phyloP scores from a whole-genome alignment of 2,888 invertebrate genomes.

The Melanotus villosus region DNA sequence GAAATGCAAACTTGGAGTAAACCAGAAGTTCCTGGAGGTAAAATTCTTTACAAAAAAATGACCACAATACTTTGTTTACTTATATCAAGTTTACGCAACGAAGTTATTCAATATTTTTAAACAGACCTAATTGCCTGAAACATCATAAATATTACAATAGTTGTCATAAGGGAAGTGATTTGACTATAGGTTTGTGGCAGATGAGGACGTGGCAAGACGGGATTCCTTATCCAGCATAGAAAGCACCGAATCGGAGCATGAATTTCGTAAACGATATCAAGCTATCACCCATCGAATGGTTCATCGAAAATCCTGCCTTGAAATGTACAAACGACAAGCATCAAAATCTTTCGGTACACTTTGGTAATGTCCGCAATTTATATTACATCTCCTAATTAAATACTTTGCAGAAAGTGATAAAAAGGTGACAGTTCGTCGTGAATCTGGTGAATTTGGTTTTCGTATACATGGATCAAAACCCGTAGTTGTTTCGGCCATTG shows the following conservation, averaged over 20 bases:
- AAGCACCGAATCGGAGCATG: constrained; percentile 86
- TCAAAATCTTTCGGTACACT: constrained; percentile 87
- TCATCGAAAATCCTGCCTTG: constrained; percentile 90
- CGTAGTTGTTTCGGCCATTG: constrained; percentile 96
- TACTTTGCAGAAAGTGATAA: constrained; percentile 88
- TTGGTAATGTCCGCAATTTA: background rate
- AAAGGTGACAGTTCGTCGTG: constrained; percentile 85
- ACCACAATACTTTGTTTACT: background rate
- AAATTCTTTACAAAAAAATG: background rate
- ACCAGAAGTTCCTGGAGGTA: constrained; percentile 62
- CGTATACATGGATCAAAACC: constrained; percentile 96
- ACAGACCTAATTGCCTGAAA: too few relatives aligned
- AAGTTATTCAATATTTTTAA: too few relatives aligned
- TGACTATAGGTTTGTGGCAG: constrained; percentile 48
- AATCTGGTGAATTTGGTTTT: constrained; percentile 94
- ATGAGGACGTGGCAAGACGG: constrained; percentile 68
- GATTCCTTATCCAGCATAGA: constrained; percentile 70
- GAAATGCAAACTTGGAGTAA: constrained; percentile 77
- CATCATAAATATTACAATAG: background rate
- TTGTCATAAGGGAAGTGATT: constrained; percentile 8
- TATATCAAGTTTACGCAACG: too few relatives aligned
- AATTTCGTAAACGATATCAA: constrained; percentile 88
- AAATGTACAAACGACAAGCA: constrained; percentile 89
- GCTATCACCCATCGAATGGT: constrained; percentile 91
- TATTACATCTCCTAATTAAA: too few relatives aligned